Base-by-base conservation (phyloP, 2,113 vertebrate genomes). In the Euleptes europaea region DNA sequence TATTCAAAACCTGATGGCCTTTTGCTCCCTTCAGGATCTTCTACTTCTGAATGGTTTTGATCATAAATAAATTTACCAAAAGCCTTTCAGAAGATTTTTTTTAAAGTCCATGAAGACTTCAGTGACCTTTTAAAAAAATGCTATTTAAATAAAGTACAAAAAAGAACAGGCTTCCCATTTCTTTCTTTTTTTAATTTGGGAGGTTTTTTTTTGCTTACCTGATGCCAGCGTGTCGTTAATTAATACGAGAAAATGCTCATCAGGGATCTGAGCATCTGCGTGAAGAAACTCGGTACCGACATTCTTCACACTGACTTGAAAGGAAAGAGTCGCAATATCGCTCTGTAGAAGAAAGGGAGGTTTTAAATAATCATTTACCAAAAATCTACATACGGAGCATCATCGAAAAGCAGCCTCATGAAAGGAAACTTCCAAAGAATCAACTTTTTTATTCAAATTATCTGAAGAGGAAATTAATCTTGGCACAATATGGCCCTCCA, bases 1-100 rank as follows among this genome's bases (percentile, higher is more conserved):
- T 98, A 99, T 99, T 99, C 98, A 99, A 92, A 97, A 95, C 94
- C 94, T 78, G 91, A 95, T 97, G 97, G 77, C 97, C 97, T 97
- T 97, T 96, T 95, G 94, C 95, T 96, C 97, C 92, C 96, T 96
- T 93, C 94, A 95, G 88, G 89, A 94, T 93, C 90, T 94, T 93
- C 89, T 94, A 92, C 95, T 96, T 95, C 94, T 79, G 87, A 96
- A 96, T 92, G 95, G 82, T 97, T 96, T 95, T 95, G 95, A 98
- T 98, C 96, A 96, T 94, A 96, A 97, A 97, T 93, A 95, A 93
- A 96, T 97, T 94, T 95, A 93, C 94, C 93, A 96, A 97, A 97
- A 96, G 97, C 97, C 94, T 97, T 98, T 95, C 2, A 74, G 49
- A 76, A 31, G 60, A 33, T 38, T 57, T 57, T 57, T 57, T 57